These are phyloP conservation scores for Netelia fuscicornis DNA, from an alignment of 2,888 invertebrate species.

Conservation along the genomic window DNA sequence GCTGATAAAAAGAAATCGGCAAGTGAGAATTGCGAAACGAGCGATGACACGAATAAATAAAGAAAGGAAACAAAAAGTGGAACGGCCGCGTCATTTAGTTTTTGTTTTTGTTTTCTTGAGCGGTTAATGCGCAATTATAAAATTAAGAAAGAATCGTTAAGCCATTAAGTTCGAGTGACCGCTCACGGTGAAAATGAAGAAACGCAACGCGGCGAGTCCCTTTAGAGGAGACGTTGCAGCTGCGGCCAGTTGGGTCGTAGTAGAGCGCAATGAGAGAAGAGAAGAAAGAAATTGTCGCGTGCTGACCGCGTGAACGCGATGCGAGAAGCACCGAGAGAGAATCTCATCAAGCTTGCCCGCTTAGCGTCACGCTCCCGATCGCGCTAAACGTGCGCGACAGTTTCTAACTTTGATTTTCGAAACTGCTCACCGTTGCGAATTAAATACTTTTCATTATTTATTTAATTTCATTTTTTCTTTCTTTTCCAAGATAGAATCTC, in stretches of 20 bases:
- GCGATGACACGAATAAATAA: not conserved
- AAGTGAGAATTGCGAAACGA: not conserved
- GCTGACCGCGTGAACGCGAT: conserved; percentile 42
- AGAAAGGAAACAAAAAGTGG: conserved; percentile 30
- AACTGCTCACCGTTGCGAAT: conserved; percentile 41
- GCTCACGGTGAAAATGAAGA: conserved; percentile 36
- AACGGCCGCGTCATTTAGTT: conserved; percentile 9
- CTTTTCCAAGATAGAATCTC: not conserved
- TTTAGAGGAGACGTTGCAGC: conserved; percentile 26
- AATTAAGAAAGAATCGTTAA: conserved; percentile 53
- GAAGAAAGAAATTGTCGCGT: conserved; percentile 68
- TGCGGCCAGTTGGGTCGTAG: conserved; percentile 13
- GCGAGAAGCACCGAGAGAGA: conserved; percentile 28
- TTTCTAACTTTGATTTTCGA: conserved; percentile 68
- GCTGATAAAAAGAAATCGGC: not conserved
- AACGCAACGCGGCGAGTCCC: conserved; percentile 6
- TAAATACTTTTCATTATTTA: no score
- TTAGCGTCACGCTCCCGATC: conserved; percentile 70
- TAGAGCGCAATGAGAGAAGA: not conserved
- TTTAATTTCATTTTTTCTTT: not conserved
- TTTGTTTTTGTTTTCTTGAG: not conserved
- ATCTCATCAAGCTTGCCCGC: conserved; percentile 52
- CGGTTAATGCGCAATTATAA: conserved; percentile 27
- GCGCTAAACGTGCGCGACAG: conserved; percentile 54
- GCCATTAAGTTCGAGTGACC: conserved; percentile 38